These are phyloP conservation scores for Manis crassicaudata DNA, from an alignment of 2,797 vertebrate species.

Conservation along the genomic window DNA sequence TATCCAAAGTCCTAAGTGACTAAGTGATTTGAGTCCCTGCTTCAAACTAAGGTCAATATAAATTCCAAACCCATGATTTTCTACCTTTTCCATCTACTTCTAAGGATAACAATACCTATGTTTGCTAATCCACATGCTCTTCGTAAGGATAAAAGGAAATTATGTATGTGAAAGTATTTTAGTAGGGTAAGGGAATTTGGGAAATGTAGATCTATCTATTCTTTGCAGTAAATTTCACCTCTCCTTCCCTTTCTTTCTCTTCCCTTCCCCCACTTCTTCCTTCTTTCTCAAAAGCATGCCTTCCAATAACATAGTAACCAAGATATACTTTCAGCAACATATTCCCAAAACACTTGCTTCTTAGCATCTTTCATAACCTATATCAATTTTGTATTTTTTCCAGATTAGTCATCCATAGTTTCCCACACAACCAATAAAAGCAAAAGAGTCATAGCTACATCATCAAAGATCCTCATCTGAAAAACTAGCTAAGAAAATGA, in stretches of 20 bases:
- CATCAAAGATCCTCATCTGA: neutral
- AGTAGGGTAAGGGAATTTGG: neutral
- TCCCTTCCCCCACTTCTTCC: neutral
- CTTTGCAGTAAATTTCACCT: neutral
- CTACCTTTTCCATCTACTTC: constrained; percentile 28
- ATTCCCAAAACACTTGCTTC: neutral
- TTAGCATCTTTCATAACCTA: neutral
- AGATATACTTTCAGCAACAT: neutral
- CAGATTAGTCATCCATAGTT: neutral
- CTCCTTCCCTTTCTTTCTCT: neutral
- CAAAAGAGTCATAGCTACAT: neutral
- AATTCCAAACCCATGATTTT: constrained; percentile 6
- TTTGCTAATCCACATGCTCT: neutral
- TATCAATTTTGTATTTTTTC: neutral
- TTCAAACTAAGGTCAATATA: neutral
- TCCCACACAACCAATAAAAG: neutral
- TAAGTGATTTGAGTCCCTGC: neutral
- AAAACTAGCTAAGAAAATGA: constrained; percentile 13
- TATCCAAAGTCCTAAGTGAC: neutral
- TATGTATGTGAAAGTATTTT: neutral
- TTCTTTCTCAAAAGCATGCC: neutral
- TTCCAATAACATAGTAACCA: neutral
- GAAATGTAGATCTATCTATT: neutral
- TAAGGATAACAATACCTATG: neutral
- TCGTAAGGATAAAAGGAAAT: neutral